Conservation (phyloP, 2,888 invertebrate genomes). For the Griposia aprilina region DNA sequence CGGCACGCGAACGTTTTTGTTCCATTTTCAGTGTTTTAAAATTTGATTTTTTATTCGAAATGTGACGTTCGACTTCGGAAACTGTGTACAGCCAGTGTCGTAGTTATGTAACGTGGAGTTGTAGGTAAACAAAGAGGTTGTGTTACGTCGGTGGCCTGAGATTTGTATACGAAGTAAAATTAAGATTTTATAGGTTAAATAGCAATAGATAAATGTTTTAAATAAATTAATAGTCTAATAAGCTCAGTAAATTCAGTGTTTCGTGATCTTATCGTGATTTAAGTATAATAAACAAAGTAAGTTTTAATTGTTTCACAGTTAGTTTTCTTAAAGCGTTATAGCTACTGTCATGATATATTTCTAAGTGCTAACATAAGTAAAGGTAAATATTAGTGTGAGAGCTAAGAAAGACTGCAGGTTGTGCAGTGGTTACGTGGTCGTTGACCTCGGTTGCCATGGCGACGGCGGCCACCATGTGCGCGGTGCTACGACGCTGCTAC, state of each 20-base stretch:
- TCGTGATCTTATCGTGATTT: slow-evolving; percentile 9
- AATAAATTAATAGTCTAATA: slow-evolving; percentile 26
- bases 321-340: neutral
- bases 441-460: slow-evolving; percentile 85
- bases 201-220: slow-evolving; percentile 45
- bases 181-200: slow-evolving; percentile 44
- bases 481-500: slow-evolving; percentile 68
- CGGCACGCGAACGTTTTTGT: slow-evolving; percentile 89
- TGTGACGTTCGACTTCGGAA: slow-evolving; percentile 76
- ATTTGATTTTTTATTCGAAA: slow-evolving; percentile 78
- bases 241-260: slow-evolving; percentile 42
- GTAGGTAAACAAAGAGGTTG: slow-evolving; percentile 67
- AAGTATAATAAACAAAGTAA: slow-evolving; percentile 51
- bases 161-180: slow-evolving; percentile 71
- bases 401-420: slow-evolving; percentile 70
- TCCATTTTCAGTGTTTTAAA: slow-evolving; percentile 77
- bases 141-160: slow-evolving; percentile 70
- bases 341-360: neutral
- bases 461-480: slow-evolving; percentile 83
- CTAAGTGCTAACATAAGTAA: neutral
- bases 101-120: slow-evolving; percentile 57
- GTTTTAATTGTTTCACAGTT: neutral
- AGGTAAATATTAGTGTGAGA: slow-evolving; percentile 24
- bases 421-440: slow-evolving; percentile 80
- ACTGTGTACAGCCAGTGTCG: slow-evolving; percentile 63